Base-by-base conservation (phyloP, 2,113 vertebrate genomes). In the Colaptes auratus region DNA sequence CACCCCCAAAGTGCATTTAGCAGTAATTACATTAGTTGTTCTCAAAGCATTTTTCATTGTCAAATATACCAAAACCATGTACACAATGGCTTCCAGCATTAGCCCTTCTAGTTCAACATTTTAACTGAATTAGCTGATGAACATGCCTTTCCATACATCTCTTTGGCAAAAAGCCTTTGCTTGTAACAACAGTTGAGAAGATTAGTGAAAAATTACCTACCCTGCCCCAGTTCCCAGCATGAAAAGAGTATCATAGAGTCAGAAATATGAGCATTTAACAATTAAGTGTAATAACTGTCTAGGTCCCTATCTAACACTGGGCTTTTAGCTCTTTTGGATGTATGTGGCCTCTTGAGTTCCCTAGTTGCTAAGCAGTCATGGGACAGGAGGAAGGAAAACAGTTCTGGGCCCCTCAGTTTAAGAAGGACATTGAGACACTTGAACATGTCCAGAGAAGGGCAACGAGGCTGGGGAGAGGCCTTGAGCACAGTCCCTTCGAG, bases 11-110 rank as follows among this genome's bases (percentile, higher is more conserved):
- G 89, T 50, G 30, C 25, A 65, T 86, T 88, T 77, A 84, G 10
- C 23, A 72, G 30, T 79, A 88, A 90, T 75, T 92, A 50, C 17
- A 69, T 86, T 94, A 55, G 24, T 80, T 92, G 83, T 52, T 94
- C 76, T 78, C 36, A 78, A 80, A 82, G 8, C 31, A 82, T 80
- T 91, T 88, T 96, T 95, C 71, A 52, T 82, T 91, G 82, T 86
- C 85, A 70, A 77, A 60, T 85, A 86, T 25, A 56, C 18, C 27
- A 16, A 85, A 80, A 64, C 64, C 60, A 31, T 5, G 10, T 52
- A 94, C 89, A 80, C 52, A 80, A n/a, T 33, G 2, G 0, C 35
- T 91, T 89, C 69, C 0, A 0, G 4, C 33, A 50, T 78, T 87
- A 78, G 53, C 20, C 1, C 0, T 74, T 85, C 24, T 60, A 81